Evolutionary conservation across 2,888 invertebrate species (phyloP).

Genomic region (Mylabris sibirica): DNA sequence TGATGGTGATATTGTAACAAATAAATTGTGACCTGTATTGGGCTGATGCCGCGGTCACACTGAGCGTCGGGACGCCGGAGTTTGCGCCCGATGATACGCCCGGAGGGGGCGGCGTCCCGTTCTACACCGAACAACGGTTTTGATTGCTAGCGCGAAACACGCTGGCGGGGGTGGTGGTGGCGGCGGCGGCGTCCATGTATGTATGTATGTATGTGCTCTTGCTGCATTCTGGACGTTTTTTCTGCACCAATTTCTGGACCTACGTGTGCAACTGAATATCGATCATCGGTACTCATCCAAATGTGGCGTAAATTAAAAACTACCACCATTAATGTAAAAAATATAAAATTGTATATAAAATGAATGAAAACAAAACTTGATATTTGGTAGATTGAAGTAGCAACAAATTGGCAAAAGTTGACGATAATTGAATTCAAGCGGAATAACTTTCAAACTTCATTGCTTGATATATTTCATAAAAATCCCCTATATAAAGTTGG

Average conservation of each 20-base stretch:
- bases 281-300: neutral
- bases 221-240: neutral
- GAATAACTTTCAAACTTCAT: constrained; percentile 1
- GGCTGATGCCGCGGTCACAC: constrained; percentile 49
- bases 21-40: constrained; percentile 10
- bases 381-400: neutral
- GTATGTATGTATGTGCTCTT: neutral
- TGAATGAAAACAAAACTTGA: neutral
- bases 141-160: constrained; percentile 1
- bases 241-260: constrained; percentile 12
- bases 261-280: constrained; percentile 8
- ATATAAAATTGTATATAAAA: too few species aligned
- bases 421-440: neutral
- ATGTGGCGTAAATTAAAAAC: neutral
- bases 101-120: constrained; percentile 37
- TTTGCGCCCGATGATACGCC: constrained; percentile 45
- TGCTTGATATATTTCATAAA: neutral
- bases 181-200: neutral
- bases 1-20: neutral
- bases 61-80: constrained; percentile 54
- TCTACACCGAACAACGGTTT: constrained; percentile 1
- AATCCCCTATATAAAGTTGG: neutral
- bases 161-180: neutral
- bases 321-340: neutral
- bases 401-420: neutral